phyloP scores from a whole-genome alignment of 2,797 vertebrate species.

The Pangasius larnaudii region DNA sequence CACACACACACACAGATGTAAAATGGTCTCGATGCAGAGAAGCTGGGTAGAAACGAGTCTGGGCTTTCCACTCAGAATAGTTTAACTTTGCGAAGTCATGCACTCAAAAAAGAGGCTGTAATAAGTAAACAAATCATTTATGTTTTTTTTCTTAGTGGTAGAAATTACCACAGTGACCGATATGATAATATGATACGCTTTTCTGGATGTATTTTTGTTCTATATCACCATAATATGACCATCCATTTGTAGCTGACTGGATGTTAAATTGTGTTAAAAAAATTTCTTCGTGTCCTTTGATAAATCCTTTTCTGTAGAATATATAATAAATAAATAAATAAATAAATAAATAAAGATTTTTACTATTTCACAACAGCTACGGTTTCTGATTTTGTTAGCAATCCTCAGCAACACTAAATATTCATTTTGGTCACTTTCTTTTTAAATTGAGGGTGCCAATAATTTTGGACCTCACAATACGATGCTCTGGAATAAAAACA shows the following conservation, averaged over 20 bases:
- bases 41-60: neutral
- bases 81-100: neutral
- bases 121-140: neutral
- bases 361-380: neutral
- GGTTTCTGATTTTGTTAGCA: neutral
- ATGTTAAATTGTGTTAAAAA: neutral
- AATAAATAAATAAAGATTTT: neutral
- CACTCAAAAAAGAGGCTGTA: neutral
- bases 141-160: neutral
- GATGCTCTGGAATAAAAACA: neutral
- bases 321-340: neutral
- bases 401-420: neutral
- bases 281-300: neutral
- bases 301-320: neutral
- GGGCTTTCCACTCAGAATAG: neutral
- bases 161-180: neutral
- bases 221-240: neutral
- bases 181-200: neutral
- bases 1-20: slow-evolving; percentile 7
- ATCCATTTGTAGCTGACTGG: neutral
- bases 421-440: neutral
- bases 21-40: neutral
- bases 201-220: neutral
- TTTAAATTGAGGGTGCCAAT: no score
- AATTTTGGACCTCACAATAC: neutral